A percentile compares a stretch with the other conserved stretches of the same genome.
Evolutionary conservation across 1,140 invertebrate genomes (phyloP).

Genomic region (Chymomyza costata): DNA sequence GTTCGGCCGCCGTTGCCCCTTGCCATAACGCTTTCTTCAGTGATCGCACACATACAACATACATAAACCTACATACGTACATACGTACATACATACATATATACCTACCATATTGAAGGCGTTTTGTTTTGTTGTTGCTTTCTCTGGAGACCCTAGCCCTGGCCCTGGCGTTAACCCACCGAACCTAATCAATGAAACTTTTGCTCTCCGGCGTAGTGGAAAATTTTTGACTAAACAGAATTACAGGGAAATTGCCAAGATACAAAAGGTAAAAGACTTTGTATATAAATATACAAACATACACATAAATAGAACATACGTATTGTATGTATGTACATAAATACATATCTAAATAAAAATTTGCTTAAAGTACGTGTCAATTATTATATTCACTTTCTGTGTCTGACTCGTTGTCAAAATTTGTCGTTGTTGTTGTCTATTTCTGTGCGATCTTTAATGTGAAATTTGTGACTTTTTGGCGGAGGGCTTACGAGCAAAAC

Average conservation of each 20-base stretch:
- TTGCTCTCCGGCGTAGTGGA: conserved; percentile 39
- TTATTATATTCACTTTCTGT: conserved; percentile 44
- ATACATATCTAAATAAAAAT: too few relatives aligned
- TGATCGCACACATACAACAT: too few relatives aligned
- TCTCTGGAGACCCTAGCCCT: too few relatives aligned
- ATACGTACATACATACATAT: too few relatives aligned
- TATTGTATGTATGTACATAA: too few relatives aligned
- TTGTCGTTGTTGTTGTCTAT: conserved; percentile 19
- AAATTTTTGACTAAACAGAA: conserved; percentile 47
- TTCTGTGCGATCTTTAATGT: conserved; percentile 36
- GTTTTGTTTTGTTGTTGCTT: conserved; percentile 27
- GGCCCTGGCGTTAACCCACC: too few relatives aligned
- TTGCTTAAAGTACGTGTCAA: conserved; percentile 63
- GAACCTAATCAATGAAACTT: conserved; percentile 41
- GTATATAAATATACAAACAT: too few relatives aligned
- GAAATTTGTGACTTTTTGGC: conserved; percentile 37
- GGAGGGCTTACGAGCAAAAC: too few relatives aligned
- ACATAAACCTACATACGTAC: too few relatives aligned
- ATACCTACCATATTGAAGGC: conserved; percentile 13
- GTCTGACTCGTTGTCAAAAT: conserved; percentile 2
- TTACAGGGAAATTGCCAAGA: conserved; percentile 23
- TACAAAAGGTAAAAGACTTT: too few relatives aligned
- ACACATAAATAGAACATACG: too few relatives aligned
- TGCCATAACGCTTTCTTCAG: too few relatives aligned
- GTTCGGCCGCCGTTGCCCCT: conserved; percentile 5